Conservation (phyloP, 2,888 invertebrate genomes). For the Melangyna quadrimaculata region DNA sequence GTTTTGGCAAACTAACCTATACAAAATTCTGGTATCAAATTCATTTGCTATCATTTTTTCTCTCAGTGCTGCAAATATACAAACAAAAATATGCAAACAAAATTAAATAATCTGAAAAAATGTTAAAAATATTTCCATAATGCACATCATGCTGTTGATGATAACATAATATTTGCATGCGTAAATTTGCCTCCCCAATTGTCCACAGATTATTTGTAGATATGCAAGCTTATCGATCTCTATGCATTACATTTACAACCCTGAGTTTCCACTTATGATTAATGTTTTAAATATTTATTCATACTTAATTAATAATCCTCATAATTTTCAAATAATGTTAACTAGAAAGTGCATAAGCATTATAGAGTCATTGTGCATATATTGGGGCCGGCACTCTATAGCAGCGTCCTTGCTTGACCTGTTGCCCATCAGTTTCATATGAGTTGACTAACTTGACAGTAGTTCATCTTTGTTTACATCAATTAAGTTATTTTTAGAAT, state of each 20-base stretch:
- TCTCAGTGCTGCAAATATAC: neutral
- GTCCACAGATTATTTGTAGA: neutral
- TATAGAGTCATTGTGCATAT: neutral
- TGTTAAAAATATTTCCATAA: neutral
- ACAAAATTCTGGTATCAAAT: no score
- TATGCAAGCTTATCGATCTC: neutral
- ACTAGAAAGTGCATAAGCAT: neutral
- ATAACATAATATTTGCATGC: neutral
- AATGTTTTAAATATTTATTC: conserved; percentile 23
- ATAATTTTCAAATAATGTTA: neutral
- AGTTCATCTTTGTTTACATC: conserved; percentile 6
- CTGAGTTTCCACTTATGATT: conserved; percentile 20
- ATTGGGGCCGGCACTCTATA: neutral
- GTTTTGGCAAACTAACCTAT: no score
- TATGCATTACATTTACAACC: neutral
- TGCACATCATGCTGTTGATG: neutral
- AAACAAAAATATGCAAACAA: neutral
- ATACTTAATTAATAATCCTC: neutral
- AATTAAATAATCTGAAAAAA: neutral
- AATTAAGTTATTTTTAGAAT: conserved; percentile 19
- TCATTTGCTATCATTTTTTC: neutral
- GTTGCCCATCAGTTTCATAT: conserved; percentile 1
- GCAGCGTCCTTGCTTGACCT: conserved; percentile 21
- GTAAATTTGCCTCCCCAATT: neutral
- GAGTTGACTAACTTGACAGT: conserved; percentile 2